Evolutionary conservation across 2,113 vertebrate species (phyloP), one percentile per base, ranked within the genome.

Genomic region (Triplophysa siluroides): DNA sequence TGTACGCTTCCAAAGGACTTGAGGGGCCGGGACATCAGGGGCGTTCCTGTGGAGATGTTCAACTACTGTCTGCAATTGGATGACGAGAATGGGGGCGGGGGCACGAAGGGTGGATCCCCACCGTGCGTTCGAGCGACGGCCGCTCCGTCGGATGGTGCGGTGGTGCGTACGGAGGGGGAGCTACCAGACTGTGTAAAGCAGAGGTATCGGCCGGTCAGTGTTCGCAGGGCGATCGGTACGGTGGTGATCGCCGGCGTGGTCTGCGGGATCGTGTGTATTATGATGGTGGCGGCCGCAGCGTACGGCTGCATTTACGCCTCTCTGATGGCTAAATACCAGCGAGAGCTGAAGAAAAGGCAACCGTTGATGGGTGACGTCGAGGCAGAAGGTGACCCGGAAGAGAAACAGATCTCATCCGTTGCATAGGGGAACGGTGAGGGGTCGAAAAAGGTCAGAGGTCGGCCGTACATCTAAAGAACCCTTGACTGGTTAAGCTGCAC

Each of bases 241-340:
- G 96, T 99, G 87, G 96, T 99, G 87, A 97, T 99, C 0, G 97
- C 97, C 0, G 97, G 97, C 0, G 97, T 99, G 14, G 96, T 99
- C 62, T 99, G 98, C 0, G 96, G 98, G 70, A 94, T 99, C 0
- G 97, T 99, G 8, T 99, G 97, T 86, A 96, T 99, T 86, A 99
- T 99, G 98, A 99, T 99, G 98, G 96, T 99, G 18, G 98, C 96
- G 16, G 97, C 97, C 0, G 97, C 97, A 0, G 96, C 96, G 26
- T 99, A 99, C 0, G 98, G 98, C 9, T 99, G 98, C 88, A 98
- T 99, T 90, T 99, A 99, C 0, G 98, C 98, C 79, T 98, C 97
- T 41, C 94, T 99, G 68, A 99, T 99, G 98, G 97, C 98, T 85
- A 98, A 97, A 86, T 98, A 98, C 89, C 98, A 99, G 88, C 91